Percentiles rank a stretch among this genome's conserved stretches.
phyloP scores from a whole-genome alignment of 2,797 vertebrate genomes.

The Phataginus tricuspis region DNA sequence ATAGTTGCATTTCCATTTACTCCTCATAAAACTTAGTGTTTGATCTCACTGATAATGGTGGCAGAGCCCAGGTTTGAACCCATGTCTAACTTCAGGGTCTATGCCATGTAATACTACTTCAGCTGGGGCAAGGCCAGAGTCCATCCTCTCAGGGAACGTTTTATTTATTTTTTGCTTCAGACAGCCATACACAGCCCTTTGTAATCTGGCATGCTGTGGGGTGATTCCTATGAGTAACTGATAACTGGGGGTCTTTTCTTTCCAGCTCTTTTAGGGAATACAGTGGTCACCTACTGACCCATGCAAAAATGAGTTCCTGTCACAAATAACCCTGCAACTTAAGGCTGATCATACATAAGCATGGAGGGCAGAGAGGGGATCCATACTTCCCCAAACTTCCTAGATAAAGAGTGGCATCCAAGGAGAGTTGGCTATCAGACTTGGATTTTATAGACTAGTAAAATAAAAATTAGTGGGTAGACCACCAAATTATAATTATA shows the following conservation, averaged over 20 bases:
- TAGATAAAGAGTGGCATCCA: background rate
- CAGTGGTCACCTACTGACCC: background rate
- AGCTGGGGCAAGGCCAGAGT: background rate
- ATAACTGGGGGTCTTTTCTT: background rate
- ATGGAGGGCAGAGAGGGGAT: background rate
- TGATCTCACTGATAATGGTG: background rate
- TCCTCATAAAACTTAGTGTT: background rate
- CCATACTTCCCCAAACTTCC: background rate
- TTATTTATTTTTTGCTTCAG: background rate
- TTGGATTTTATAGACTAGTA: background rate
- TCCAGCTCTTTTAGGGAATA: background rate
- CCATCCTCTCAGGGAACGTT: background rate
- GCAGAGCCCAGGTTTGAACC: background rate
- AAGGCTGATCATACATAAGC: background rate
- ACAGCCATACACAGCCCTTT: background rate
- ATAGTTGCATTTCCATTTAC: background rate
- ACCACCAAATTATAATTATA: no score
- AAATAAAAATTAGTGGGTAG: background rate
- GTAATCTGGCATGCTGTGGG: background rate
- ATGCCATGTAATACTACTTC: background rate
- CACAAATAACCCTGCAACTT: background rate
- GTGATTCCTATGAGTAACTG: background rate
- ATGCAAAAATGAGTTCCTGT: background rate
- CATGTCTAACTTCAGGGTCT: background rate
- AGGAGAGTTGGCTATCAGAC: background rate